These are phyloP conservation scores for Camponotus floridanus DNA, from an alignment of 1,140 invertebrate species.

Conservation along the genomic window DNA sequence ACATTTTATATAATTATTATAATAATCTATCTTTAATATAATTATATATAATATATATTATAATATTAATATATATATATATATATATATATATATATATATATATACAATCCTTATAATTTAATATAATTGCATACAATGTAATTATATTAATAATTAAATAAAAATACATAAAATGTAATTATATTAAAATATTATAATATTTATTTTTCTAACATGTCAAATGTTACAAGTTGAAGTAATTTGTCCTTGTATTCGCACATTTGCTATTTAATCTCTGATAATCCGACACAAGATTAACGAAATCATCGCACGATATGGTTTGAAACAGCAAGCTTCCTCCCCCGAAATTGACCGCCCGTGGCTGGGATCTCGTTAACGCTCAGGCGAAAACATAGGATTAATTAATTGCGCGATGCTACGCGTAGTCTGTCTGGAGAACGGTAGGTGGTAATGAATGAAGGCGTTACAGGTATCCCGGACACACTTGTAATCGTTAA, in stretches of 20 bases:
- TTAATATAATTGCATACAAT: neutral
- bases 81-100: too few relatives aligned
- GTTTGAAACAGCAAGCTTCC: conserved; percentile 1
- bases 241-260: neutral
- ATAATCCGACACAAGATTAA: neutral
- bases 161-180: neutral
- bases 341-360: neutral
- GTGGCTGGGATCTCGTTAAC: conserved; percentile 67
- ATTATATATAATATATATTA: neutral
- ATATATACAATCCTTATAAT: too few relatives aligned
- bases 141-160: neutral
- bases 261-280: neutral
- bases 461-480: conserved; percentile 74
- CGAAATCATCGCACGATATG: neutral
- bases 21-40: neutral
- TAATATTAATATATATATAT: neutral
- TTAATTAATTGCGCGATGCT: conserved; percentile 72
- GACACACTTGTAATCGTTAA: conserved; percentile 75
- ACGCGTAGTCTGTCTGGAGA: conserved; percentile 28
- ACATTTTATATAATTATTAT: neutral
- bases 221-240: neutral
- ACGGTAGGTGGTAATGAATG: conserved; percentile 76
- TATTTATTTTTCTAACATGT: neutral
- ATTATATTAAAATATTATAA: neutral
- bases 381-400: conserved; percentile 57